Evolutionary conservation across 2,888 invertebrate genomes (phyloP).

Genomic region (Myopa tessellatipennis): DNA sequence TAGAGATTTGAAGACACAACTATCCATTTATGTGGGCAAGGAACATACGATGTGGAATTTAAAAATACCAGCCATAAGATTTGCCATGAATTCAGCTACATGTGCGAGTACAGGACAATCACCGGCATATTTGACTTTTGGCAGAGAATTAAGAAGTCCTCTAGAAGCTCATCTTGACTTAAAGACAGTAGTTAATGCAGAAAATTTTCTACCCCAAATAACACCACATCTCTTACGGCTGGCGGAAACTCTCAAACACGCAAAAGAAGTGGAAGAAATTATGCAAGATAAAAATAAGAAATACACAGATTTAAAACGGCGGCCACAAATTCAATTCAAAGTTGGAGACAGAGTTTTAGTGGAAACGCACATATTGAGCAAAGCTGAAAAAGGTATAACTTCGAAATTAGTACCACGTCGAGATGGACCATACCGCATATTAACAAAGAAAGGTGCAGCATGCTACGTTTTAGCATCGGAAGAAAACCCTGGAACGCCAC

Average conservation of each 20-base stretch:
- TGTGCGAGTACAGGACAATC: conserved; percentile 37
- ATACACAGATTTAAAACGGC: conserved; percentile 23
- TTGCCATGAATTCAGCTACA: conserved; percentile 39
- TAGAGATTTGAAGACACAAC: conserved; percentile 17
- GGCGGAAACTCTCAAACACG: conserved; percentile 32
- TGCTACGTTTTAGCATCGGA: conserved; percentile 12
- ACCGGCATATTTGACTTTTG: conserved; percentile 38
- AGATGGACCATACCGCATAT: conserved; percentile 24
- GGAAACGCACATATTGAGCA: conserved; percentile 22
- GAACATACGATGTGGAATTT: conserved; percentile 35
- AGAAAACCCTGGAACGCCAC: conserved; percentile 7
- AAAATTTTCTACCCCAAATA: conserved; percentile 38
- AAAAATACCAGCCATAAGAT: conserved; percentile 22
- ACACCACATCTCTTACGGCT: conserved; percentile 29
- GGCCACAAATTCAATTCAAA: conserved; percentile 1
- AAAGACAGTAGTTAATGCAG: conserved; percentile 28
- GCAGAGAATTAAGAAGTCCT: conserved; percentile 40
- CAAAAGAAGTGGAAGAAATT: conserved; percentile 30
- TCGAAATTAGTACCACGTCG: conserved; percentile 23
- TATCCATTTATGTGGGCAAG: conserved; percentile 36
- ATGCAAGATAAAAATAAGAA: conserved; percentile 34
- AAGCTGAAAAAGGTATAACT: conserved; percentile 11
- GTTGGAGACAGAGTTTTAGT: conserved; percentile 29
- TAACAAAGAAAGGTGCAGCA: neutral
- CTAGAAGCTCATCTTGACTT: conserved; percentile 36